phyloP scores from a whole-genome alignment of 2,797 vertebrate genomes.

The Mionectes olivaceus region DNA sequence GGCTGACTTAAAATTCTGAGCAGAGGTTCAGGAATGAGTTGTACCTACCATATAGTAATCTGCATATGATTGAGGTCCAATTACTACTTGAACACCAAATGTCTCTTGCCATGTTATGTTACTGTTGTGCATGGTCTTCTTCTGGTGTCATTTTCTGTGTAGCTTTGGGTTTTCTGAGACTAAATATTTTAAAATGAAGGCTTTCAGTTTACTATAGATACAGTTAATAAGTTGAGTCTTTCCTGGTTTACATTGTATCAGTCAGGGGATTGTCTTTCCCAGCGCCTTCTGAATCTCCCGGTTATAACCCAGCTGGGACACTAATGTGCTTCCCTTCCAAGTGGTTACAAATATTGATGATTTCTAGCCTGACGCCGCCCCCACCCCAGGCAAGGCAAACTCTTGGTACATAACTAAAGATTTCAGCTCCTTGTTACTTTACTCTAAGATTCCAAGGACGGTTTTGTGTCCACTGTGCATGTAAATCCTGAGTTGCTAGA shows the following conservation, averaged over 20 bases:
- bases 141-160: conserved; percentile 48
- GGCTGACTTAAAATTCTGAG: conserved; percentile 41
- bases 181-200: conserved; percentile 48
- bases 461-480: conserved; percentile 12
- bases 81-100: conserved; percentile 42
- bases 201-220: conserved; percentile 37
- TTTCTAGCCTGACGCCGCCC: neutral
- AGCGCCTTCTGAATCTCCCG: conserved; percentile 14
- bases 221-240: neutral
- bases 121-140: conserved; percentile 57
- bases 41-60: conserved; percentile 75
- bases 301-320: conserved; percentile 56
- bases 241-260: conserved; percentile 44
- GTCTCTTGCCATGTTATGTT: conserved; percentile 49
- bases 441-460: conserved; percentile 37
- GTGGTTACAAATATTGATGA: conserved; percentile 41
- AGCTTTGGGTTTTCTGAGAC: conserved; percentile 58
- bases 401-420: conserved; percentile 46
- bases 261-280: conserved; percentile 26
- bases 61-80: conserved; percentile 72
- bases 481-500: conserved; percentile 60
- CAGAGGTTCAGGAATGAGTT: conserved; percentile 62
- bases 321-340: conserved; percentile 61
- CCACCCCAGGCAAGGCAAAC: neutral
- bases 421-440: conserved; percentile 25